Percentiles rank a stretch among this genome's conserved stretches.
Evolutionary conservation across 2,888 invertebrate genomes (phyloP).

Genomic region (Cephus pygmeus): DNA sequence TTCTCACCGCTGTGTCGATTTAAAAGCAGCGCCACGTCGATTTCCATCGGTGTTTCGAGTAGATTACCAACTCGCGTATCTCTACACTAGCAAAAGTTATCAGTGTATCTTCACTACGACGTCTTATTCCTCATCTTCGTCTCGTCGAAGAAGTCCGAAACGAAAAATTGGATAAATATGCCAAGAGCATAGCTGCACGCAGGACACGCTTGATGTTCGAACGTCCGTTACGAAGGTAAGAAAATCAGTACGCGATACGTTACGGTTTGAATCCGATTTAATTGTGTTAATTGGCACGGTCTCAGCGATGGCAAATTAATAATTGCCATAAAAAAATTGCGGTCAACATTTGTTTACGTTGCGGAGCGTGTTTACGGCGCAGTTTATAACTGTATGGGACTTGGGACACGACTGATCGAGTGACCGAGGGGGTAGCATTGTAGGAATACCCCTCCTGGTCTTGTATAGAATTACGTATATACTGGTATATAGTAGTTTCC

Average conservation of each 20-base stretch:
- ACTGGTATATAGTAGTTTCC: slow-evolving; percentile 29
- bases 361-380: slow-evolving; percentile 35
- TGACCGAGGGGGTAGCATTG: slow-evolving; percentile 65
- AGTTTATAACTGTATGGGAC: slow-evolving; percentile 54
- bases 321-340: background rate
- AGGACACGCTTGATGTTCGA: background rate
- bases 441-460: slow-evolving; percentile 59
- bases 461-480: slow-evolving; percentile 49
- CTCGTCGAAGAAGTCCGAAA: background rate
- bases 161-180: background rate
- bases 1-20: background rate
- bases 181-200: background rate
- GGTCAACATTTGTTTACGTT: slow-evolving; percentile 9
- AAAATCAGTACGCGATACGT: background rate
- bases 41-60: background rate
- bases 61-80: background rate
- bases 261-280: background rate
- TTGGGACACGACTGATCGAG: slow-evolving; percentile 65
- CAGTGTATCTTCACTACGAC: background rate
- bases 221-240: background rate
- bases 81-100: background rate
- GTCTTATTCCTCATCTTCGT: background rate
- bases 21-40: background rate
- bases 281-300: background rate
- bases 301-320: background rate